These are phyloP conservation scores for Andrena minutula DNA, from an alignment of 2,888 invertebrate species.

Conservation along the genomic window DNA sequence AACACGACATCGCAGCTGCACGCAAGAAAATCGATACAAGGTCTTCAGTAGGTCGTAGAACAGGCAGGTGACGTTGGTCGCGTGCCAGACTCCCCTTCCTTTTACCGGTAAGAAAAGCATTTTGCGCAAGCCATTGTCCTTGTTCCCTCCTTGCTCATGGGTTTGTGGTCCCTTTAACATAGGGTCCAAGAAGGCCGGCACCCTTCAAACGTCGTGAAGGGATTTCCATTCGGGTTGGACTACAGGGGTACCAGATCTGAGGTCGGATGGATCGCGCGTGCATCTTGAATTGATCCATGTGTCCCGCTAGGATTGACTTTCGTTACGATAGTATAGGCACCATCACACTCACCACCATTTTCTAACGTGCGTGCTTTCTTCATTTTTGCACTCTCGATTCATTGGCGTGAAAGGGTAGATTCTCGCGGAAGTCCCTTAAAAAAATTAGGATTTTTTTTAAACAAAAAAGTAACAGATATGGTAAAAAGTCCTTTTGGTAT, in stretches of 20 bases:
- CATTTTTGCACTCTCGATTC: too few relatives aligned
- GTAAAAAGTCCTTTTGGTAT: too few relatives aligned
- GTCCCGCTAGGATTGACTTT: conserved; percentile 35
- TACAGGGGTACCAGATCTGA: conserved; percentile 51
- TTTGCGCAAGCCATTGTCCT: conserved; percentile 80
- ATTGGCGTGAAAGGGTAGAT: too few relatives aligned
- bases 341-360: background rate
- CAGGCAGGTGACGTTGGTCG: conserved; percentile 84
- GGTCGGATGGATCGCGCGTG: conserved; percentile 37
- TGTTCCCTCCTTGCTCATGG: conserved; percentile 74
- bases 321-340: conserved; percentile 8
- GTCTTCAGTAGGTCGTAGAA: conserved; percentile 71
- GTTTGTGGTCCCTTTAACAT: conserved; percentile 79
- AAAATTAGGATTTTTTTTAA: too few relatives aligned
- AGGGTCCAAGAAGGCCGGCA: conserved; percentile 64
- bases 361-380: too few relatives aligned
- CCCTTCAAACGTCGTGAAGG: conserved; percentile 62
- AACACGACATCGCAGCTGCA: conserved; percentile 79
- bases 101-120: conserved; percentile 80
- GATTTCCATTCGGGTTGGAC: conserved; percentile 61
- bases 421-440: too few relatives aligned
- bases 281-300: conserved; percentile 49
- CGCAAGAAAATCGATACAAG: conserved; percentile 78
- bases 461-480: too few relatives aligned
- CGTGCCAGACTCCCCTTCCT: conserved; percentile 81